Base-by-base conservation (phyloP, 2,113 vertebrate genomes). In the Pavo muticus region DNA sequence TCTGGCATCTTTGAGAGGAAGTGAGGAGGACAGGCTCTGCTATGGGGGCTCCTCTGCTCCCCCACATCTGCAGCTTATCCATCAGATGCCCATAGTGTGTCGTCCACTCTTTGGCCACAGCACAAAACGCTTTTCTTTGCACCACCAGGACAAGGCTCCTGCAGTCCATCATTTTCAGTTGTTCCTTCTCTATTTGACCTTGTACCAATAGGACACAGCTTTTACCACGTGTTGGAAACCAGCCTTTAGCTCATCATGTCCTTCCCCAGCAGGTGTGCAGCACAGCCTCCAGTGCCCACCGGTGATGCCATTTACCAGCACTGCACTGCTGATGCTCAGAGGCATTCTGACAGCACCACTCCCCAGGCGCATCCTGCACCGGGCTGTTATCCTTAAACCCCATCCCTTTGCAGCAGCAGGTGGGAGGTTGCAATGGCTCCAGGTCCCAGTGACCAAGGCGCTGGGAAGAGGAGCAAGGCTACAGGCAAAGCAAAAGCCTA, bases 21-120 rank as follows among this genome's bases (percentile, higher is more conserved):
- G 40, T 15, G 10, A 39, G 17, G 23, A 47, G 45, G 20, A 10
- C 45, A 40, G 13, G 5, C 2, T 20, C 47, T 42, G 63, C 18
- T 0, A 1, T 1, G 0, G 20, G 39, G 23, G 39, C 17, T 35
- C 29, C 29, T 24, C 6, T 1, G 29, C 9, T 47, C 14, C 56
- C 65, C 17, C 17, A 56, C 61, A 42, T 48, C 35, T 14, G 15
- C 2, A 1, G 19, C 20, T 42, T 69, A 40, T 27, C 14, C 7
- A 1, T 29, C 18, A 50, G 42, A 25, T 24, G 29, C 20, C 35
- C 67, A 24, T 44, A 84, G 54, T 61, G 35, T 19, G 21, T 37
- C 11, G 0, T 8, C 40, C 18, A 12, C 69, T 61, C 54, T 32
- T 56, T 48, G 47, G 25, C 47, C 15, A 63, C 35, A 56, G 61